phyloP scores from a whole-genome alignment of 1,140 invertebrate species.

The Hestina assimilis region DNA sequence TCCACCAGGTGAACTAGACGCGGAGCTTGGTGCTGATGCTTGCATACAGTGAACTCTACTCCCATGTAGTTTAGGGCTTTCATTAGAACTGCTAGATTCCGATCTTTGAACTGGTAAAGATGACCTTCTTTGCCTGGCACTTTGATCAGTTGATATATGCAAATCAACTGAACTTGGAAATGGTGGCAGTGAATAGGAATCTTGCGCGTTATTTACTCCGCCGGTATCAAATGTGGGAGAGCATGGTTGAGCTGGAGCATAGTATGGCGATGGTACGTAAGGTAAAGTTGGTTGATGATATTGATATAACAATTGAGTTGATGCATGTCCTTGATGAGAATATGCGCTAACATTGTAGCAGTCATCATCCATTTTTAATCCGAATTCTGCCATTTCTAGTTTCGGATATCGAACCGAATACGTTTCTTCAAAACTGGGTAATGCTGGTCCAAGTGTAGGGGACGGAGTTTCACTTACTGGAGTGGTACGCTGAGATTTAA shows the following conservation, averaged over 20 bases:
- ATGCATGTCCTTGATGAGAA: constrained; percentile 78
- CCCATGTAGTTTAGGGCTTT: constrained; percentile 81
- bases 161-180: constrained; percentile 81
- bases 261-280: constrained; percentile 76
- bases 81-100: constrained; percentile 85
- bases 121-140: constrained; percentile 82
- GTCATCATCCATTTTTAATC: constrained; percentile 89
- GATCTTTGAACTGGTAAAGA: constrained; percentile 87
- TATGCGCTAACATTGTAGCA: constrained; percentile 83
- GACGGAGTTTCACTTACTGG: constrained; percentile 68
- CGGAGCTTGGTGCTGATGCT: constrained; percentile 82
- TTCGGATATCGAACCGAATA: constrained; percentile 85
- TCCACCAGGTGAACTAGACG: constrained; percentile 83
- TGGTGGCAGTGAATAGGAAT: constrained; percentile 82
- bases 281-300: constrained; percentile 80
- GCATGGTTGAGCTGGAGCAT: constrained; percentile 78
- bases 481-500: constrained; percentile 60
- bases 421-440: constrained; percentile 92
- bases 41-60: constrained; percentile 77
- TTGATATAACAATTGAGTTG: constrained; percentile 79
- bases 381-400: constrained; percentile 79
- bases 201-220: constrained; percentile 73
- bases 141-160: constrained; percentile 79
- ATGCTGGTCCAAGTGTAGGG: constrained; percentile 79
- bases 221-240: constrained; percentile 76